Evolutionary conservation across 2,888 invertebrate genomes (phyloP), one percentile per base, ranked within the genome.

Genomic region (Matsumyia berberina): DNA sequence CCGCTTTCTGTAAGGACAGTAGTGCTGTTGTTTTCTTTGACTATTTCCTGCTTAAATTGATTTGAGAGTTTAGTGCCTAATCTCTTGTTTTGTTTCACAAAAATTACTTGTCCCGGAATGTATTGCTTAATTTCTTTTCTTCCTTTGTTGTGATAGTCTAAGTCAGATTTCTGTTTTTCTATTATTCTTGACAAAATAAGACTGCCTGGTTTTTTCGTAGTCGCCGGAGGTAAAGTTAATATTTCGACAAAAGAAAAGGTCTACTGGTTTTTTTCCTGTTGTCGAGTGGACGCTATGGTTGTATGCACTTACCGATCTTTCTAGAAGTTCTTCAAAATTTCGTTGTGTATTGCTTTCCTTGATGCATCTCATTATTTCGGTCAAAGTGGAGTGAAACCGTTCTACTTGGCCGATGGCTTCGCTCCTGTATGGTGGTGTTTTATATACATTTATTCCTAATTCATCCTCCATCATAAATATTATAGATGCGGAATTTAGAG

Each of bases 111-210:
- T 7, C 86, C n/a, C n/a, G n/a, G n/a, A n/a, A n/a, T n/a, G n/a
- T 62, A n/a, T n/a, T n/a, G n/a, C n/a, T n/a, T n/a, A 8, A 55
- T 67, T 6, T 69, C 39, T 35, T 86, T 37, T n/a, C 80, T 62
- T 46, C 37, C 67, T 64, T 79, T 81, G 15, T 86, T 83, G 33
- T 79, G 82, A n/a, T n/a, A n/a, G n/a, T n/a, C n/a, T n/a, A n/a
- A n/a, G n/a, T n/a, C n/a, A n/a, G n/a, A n/a, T n/a, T n/a, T n/a
- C n/a, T n/a, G n/a, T n/a, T n/a, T n/a, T n/a, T 49, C 66, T 86
- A 24, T 69, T 60, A 5, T 81, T 81, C 35, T 74, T 81, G 12
- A 51, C 33, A n/a, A n/a, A n/a, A n/a, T n/a, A n/a, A n/a, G n/a
- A n/a, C 9, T 62, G 1, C n/a, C 80, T 51, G 8, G 35, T 29